Percentiles rank a stretch among this genome's conserved stretches.
These are phyloP conservation scores for Aphyosemion australe DNA, from an alignment of 2,113 vertebrate species.

Conservation along the genomic window DNA sequence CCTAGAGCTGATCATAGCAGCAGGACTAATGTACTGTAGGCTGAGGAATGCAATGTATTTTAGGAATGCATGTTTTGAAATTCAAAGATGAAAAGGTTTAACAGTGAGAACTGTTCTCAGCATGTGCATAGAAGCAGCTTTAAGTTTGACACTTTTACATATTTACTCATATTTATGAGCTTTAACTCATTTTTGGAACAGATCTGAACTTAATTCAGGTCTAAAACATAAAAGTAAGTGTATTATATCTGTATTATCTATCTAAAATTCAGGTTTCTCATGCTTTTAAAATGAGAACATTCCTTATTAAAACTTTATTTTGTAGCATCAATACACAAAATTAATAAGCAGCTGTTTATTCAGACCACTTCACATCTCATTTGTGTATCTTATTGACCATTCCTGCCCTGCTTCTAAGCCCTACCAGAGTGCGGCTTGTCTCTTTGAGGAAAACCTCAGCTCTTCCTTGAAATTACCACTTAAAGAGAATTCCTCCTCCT, in stretches of 20 bases:
- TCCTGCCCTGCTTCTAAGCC: constrained; percentile 2
- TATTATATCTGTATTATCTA: too few relatives aligned
- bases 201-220: too few relatives aligned
- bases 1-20: constrained; percentile 45
- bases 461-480: constrained; percentile 65
- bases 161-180: too few relatives aligned
- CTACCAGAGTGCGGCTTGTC: constrained; percentile 42
- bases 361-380: not conserved
- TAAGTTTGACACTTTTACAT: too few relatives aligned
- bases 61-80: constrained; percentile 49
- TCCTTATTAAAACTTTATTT: too few relatives aligned
- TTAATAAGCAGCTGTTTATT: not conserved
- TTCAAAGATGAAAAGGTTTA: constrained; percentile 31
- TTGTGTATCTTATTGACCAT: not conserved
- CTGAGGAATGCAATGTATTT: constrained; percentile 57
- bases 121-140: constrained; percentile 13
- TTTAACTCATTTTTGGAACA: too few relatives aligned
- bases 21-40: constrained; percentile 47
- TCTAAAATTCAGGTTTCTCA: too few relatives aligned
- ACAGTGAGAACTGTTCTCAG: constrained; percentile 19
- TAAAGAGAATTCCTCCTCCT: constrained; percentile 64
- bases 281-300: too few relatives aligned
- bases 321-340: too few relatives aligned
- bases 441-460: constrained; percentile 54
- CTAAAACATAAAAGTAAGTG: too few relatives aligned